Evolutionary conservation across 64 coral and sea anemone species (phyloP), one percentile per base, ranked within the genome.

Genomic region (Stichodactyla mertensii): DNA sequence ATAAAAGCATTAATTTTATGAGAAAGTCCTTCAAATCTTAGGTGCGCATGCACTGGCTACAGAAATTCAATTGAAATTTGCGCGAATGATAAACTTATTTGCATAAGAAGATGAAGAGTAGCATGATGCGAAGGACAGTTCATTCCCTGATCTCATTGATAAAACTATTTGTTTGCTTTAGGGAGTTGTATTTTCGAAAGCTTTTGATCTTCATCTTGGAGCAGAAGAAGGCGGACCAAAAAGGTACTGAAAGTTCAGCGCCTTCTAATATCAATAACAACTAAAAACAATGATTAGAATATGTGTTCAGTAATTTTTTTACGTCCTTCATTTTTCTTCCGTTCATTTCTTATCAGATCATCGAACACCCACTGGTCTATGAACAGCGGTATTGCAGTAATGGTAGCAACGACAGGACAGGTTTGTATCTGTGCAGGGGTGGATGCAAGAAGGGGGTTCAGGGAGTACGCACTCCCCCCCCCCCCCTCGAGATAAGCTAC

Each of bases 341-440:
- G 12, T 52, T 12, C 15, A 87, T 82, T 19, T 70, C 51, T 3
- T 58, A 55, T 27, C 55, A 93, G 89, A n/a, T 86, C 95, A 56
- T 87, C 89, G 19, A 77, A 88, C 16, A 98, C 86, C 51, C 92
- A 98, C 58, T 98, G 95, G 95, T 98, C 95, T 19, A 88, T 98
- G 55, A 94, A 93, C 70, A 94, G 84, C 7, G 92, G 95, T 52
- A 98, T 98, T 28, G 92, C 95, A 16, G 83, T 67, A 16, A 57
- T 93, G 55, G 95, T 93, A 52, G 95, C 89, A 52, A 78, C 88
- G 4, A 79, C 86, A 45, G 95, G 95, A 5, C 87, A 94, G 91
- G 95, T 97, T 55, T 8, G 55, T 88, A 45, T 45, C 36, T 45
- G 36, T 45, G 36, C 1, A 45, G 36, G 36, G 36, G 36, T 4